Conservation (phyloP, 2,797 vertebrate genomes). For the Centropyge bicolor region DNA sequence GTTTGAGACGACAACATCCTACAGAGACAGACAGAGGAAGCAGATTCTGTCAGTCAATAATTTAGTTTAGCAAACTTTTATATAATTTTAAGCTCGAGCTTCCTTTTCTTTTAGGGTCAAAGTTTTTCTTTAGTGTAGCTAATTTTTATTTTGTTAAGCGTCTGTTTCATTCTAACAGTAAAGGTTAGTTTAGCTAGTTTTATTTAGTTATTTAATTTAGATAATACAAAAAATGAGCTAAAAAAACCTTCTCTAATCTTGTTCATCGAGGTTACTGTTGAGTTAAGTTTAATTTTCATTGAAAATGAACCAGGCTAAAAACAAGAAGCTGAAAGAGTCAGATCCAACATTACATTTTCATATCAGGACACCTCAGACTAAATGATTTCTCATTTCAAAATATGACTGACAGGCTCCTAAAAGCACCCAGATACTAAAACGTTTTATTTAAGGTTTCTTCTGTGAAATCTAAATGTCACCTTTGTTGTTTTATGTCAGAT, state of each 20-base stretch:
- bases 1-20: constrained; percentile 67
- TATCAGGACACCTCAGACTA: background rate
- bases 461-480: background rate
- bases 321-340: background rate
- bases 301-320: background rate
- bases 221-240: no score
- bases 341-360: background rate
- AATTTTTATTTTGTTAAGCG: no score
- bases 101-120: no score
- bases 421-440: no score
- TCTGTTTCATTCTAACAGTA: background rate
- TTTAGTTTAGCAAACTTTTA: no score
- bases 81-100: no score
- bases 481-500: background rate
- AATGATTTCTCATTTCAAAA: background rate
- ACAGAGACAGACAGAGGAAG: constrained; percentile 19
- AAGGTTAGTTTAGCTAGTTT: background rate
- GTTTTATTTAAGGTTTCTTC: no score
- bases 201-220: no score
- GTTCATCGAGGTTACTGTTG: background rate
- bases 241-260: no score
- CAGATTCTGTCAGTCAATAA: background rate
- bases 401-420: no score
- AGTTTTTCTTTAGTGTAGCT: no score
- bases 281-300: background rate